Evolutionary conservation across 1,140 invertebrate species (phyloP).

Genomic region (Coenobita brevimanus): DNA sequence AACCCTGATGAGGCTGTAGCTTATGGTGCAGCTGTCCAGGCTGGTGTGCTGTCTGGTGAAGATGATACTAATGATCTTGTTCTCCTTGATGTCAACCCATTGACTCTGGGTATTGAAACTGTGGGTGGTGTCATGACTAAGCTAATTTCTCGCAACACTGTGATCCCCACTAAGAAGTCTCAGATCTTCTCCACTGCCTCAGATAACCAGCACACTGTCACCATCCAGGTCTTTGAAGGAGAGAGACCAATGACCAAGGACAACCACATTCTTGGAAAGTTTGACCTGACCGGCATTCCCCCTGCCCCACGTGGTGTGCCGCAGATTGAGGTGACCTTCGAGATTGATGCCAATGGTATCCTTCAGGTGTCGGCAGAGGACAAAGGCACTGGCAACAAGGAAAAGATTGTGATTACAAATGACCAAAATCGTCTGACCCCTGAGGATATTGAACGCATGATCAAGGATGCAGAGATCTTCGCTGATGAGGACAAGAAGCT

Average conservation of each 20-base stretch:
- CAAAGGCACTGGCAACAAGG: constrained; percentile 58
- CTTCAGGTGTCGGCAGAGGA: constrained; percentile 60
- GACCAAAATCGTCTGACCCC: constrained; percentile 55
- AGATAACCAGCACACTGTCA: constrained; percentile 58
- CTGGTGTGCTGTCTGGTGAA: constrained; percentile 82
- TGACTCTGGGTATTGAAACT: constrained; percentile 99
- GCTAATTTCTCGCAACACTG: constrained; percentile 91
- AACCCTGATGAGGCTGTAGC: constrained; percentile 99
- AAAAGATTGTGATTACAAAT: constrained; percentile 56
- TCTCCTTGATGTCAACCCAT: constrained; percentile 96
- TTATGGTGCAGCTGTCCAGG: constrained; percentile 98
- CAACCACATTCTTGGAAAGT: constrained; percentile 62
- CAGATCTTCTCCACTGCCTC: constrained; percentile 61
- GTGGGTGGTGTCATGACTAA: constrained; percentile 99
- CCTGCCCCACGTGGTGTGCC: constrained; percentile 59
- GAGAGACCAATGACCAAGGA: constrained; percentile 60
- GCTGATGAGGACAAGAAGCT: constrained; percentile 98
- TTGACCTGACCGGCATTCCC: constrained; percentile 56
- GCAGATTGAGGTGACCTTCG: constrained; percentile 56
- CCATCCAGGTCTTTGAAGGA: constrained; percentile 59
- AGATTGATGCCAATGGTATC: constrained; percentile 62
- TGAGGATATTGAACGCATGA: constrained; percentile 56
- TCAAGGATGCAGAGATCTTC: constrained; percentile 85
- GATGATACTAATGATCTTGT: constrained; percentile 97
- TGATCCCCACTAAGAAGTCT: constrained; percentile 60